Evolutionary conservation across 2,113 vertebrate species (phyloP).

Genomic region (Prunella himalayana): DNA sequence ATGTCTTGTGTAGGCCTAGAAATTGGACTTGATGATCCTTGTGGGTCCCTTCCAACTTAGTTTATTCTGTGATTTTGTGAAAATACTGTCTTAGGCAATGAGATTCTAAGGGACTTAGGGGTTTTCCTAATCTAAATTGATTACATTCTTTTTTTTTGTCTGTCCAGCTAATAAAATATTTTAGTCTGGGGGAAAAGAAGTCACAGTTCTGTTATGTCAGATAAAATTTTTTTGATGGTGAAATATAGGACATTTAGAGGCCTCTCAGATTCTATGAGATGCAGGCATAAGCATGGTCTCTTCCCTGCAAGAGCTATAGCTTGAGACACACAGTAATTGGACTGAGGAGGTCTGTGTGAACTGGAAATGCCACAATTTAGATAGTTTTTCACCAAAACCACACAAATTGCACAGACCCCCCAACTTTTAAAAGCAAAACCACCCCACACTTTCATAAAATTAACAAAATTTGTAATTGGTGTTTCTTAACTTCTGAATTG

Average conservation of each 20-base stretch:
- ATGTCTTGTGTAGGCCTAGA: not conserved
- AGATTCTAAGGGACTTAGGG: not conserved
- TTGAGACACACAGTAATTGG: not conserved
- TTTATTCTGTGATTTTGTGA: not conserved
- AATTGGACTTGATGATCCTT: not conserved
- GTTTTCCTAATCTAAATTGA: conserved; percentile 26
- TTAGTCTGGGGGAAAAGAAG: not conserved
- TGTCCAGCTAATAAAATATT: not conserved
- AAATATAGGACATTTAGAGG: not conserved
- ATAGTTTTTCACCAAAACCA: not conserved
- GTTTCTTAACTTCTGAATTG: not conserved
- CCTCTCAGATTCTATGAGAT: not conserved
- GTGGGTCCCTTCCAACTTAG: not conserved
- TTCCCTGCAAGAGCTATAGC: not conserved
- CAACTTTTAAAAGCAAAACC: not conserved
- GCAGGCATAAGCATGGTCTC: not conserved
- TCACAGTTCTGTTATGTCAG: not conserved
- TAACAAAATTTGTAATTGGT: not conserved
- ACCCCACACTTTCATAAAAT: not conserved
- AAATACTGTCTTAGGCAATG: not conserved
- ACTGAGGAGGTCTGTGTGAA: not conserved
- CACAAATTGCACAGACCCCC: not conserved
- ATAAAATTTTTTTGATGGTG: conserved; percentile 11
- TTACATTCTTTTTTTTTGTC: conserved; percentile 6
- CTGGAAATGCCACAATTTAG: not conserved